A percentile compares a stretch with the other conserved stretches of the same genome.
Evolutionary conservation across 2,113 vertebrate genomes (phyloP).

Genomic region (Prionailurus bengalensis): DNA sequence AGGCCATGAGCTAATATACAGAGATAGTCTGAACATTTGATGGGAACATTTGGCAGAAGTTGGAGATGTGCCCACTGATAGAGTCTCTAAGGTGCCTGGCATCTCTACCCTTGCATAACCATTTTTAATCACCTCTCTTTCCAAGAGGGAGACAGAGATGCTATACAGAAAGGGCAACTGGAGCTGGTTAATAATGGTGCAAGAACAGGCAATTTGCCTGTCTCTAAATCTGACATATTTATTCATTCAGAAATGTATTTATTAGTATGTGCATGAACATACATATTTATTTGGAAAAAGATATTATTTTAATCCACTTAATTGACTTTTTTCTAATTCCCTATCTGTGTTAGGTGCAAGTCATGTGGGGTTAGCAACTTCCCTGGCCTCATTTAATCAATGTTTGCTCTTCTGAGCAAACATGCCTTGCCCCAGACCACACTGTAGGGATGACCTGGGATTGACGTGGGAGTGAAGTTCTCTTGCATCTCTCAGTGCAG

Average conservation of each 20-base stretch:
- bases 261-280: background rate
- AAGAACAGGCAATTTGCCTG: background rate
- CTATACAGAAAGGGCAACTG: background rate
- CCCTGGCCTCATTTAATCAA: background rate
- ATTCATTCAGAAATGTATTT: conserved; percentile 6
- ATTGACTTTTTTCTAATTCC: background rate
- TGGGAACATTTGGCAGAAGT: background rate
- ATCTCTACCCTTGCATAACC: background rate
- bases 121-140: background rate
- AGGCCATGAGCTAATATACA: background rate
- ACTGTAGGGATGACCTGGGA: background rate
- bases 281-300: background rate
- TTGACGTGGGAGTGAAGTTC: background rate
- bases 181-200: background rate
- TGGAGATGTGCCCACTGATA: background rate
- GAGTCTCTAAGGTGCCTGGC: background rate
- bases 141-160: background rate
- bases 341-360: background rate
- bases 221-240: background rate
- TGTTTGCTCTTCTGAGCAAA: background rate
- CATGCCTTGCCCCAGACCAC: background rate
- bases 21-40: background rate
- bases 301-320: background rate
- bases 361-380: background rate
- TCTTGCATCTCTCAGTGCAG: background rate